These are phyloP conservation scores for Ochotona curzoniae DNA, from an alignment of 2,113 vertebrate species.

Conservation along the genomic window DNA sequence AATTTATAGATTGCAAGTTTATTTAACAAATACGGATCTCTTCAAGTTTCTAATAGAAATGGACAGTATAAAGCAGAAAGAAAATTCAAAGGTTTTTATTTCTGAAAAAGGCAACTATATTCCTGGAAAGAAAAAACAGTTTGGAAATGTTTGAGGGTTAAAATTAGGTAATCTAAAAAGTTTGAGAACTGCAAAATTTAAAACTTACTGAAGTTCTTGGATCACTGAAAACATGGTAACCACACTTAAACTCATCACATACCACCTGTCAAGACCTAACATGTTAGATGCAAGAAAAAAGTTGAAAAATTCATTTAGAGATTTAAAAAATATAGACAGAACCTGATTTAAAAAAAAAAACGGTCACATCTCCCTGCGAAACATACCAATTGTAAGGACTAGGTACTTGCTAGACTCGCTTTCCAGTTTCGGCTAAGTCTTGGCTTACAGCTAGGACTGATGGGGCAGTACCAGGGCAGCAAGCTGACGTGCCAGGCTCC, in stretches of 20 bases:
- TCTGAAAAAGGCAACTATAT: constrained; percentile 16
- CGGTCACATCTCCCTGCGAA: not conserved
- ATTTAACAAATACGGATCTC: constrained; percentile 79
- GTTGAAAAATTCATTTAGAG: constrained; percentile 5
- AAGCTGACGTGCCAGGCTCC: not conserved
- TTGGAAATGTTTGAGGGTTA: constrained; percentile 68
- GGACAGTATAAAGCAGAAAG: constrained; percentile 63
- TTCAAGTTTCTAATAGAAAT: constrained; percentile 74
- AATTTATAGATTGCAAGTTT: constrained; percentile 83
- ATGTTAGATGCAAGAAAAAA: constrained; percentile 75
- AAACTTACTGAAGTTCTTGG: constrained; percentile 72
- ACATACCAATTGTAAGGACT: not conserved
- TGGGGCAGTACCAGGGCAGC: not conserved
- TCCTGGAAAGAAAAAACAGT: constrained; percentile 20
- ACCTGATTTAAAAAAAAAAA: not conserved
- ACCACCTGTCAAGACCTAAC: constrained; percentile 81
- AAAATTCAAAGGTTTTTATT: constrained; percentile 73
- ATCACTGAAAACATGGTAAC: constrained; percentile 77
- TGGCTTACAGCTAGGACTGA: not conserved
- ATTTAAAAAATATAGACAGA: not conserved
- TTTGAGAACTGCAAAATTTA: constrained; percentile 73
- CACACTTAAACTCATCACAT: constrained; percentile 73
- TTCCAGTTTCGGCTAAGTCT: not conserved
- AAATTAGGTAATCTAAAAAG: constrained; percentile 81
- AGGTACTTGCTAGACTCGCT: not conserved